Percentiles rank a stretch among this genome's conserved stretches.
These are phyloP conservation scores for Teleopsis dalmanni DNA, from an alignment of 1,140 invertebrate genomes.

Conservation along the genomic window DNA sequence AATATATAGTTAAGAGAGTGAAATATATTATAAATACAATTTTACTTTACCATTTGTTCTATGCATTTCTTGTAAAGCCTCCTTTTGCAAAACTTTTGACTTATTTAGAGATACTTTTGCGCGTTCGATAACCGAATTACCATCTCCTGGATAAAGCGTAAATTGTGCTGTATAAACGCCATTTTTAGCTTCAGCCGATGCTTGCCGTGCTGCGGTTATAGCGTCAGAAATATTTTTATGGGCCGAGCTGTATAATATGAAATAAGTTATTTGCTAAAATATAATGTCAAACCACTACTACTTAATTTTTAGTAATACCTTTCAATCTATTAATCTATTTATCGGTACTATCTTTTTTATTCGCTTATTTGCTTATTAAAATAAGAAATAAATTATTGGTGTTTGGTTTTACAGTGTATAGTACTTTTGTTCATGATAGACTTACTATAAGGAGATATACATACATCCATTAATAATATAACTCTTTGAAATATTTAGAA, in stretches of 20 bases:
- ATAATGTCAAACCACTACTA: too few relatives aligned
- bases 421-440: too few relatives aligned
- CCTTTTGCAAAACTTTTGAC: conserved; percentile 41
- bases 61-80: conserved; percentile 44
- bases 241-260: conserved; percentile 53
- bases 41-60: conserved; percentile 42
- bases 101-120: conserved; percentile 44
- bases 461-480: too few relatives aligned
- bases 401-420: too few relatives aligned
- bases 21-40: background rate
- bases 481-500: too few relatives aligned
- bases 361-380: too few relatives aligned
- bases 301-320: too few relatives aligned
- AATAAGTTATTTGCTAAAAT: background rate
- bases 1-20: background rate
- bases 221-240: conserved; percentile 71
- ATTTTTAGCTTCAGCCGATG: conserved; percentile 53
- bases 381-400: too few relatives aligned
- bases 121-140: conserved; percentile 45
- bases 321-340: too few relatives aligned
- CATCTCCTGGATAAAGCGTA: conserved; percentile 36
- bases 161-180: conserved; percentile 43
- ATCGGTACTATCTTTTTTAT: too few relatives aligned
- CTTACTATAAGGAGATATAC: too few relatives aligned
- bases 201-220: conserved; percentile 57